phyloP scores from a whole-genome alignment of 2,888 invertebrate genomes.

The Hipparchia semele region DNA sequence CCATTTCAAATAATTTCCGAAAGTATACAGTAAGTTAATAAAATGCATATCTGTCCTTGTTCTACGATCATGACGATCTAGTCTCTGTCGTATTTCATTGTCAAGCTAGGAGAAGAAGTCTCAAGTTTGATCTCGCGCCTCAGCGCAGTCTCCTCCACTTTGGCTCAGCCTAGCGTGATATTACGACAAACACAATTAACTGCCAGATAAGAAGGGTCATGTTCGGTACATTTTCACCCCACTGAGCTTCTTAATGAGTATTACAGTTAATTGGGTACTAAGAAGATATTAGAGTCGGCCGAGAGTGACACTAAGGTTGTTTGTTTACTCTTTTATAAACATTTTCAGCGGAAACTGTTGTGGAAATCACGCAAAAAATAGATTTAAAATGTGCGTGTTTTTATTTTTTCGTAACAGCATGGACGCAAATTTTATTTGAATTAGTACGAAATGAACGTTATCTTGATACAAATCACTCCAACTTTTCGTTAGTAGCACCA shows the following conservation, averaged over 20 bases:
- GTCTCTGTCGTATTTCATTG: not conserved
- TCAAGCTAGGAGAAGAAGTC: not conserved
- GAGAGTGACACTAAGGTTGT: conserved; percentile 3
- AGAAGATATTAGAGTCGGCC: conserved; percentile 3
- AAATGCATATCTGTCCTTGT: too few species aligned
- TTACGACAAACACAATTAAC: conserved; percentile 19
- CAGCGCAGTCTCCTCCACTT: not conserved
- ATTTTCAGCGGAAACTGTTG: not conserved
- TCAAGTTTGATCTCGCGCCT: not conserved
- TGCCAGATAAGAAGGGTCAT: conserved; percentile 19
- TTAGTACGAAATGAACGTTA: too few species aligned
- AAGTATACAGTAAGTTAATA: too few species aligned
- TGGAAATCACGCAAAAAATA: not conserved
- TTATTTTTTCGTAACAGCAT: too few species aligned
- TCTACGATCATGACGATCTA: too few species aligned
- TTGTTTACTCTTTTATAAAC: not conserved
- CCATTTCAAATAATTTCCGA: too few species aligned
- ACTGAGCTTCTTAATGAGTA: conserved; percentile 13
- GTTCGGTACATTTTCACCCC: conserved; percentile 18
- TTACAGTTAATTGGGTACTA: conserved; percentile 20
- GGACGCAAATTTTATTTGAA: too few species aligned
- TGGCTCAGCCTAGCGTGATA: conserved; percentile 11
- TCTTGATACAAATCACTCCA: too few species aligned
- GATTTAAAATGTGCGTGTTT: not conserved
- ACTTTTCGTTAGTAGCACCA: too few species aligned